Conservation (phyloP, 1,140 invertebrate genomes). For the Uloborus diversus region DNA sequence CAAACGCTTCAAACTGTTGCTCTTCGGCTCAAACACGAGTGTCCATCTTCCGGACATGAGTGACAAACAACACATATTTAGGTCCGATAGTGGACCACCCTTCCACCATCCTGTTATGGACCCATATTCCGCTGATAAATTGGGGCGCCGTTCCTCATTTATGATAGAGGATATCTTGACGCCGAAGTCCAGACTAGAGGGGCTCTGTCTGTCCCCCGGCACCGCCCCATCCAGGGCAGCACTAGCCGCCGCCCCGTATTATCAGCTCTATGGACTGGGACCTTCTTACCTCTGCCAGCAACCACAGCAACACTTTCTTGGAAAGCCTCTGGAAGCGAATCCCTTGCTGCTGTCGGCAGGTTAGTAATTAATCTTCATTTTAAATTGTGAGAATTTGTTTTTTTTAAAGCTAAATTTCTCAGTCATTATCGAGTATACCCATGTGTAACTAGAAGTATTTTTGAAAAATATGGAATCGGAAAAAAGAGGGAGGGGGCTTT, state of each 20-base stretch:
- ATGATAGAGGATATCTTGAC: conserved; percentile 57
- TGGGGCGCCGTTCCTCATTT: conserved; percentile 43
- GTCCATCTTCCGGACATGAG: background rate
- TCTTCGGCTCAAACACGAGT: too few relatives aligned
- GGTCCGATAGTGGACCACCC: background rate
- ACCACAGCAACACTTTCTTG: conserved; percentile 46
- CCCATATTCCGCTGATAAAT: conserved; percentile 36
- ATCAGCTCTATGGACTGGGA: conserved; percentile 51
- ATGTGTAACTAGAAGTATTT: too few relatives aligned
- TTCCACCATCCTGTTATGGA: conserved; percentile 22
- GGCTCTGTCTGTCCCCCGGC: conserved; percentile 29
- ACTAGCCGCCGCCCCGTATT: conserved; percentile 36
- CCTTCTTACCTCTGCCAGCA: conserved; percentile 46
- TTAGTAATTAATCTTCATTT: background rate
- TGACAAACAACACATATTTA: conserved; percentile 25
- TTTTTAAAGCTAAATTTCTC: too few relatives aligned
- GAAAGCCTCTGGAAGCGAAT: conserved; percentile 44
- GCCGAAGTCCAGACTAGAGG: conserved; percentile 36
- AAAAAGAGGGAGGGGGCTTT: too few relatives aligned
- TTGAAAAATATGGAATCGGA: too few relatives aligned
- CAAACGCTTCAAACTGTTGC: too few relatives aligned
- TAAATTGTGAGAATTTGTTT: too few relatives aligned
- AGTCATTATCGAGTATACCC: too few relatives aligned
- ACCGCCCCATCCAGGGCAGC: conserved; percentile 11
- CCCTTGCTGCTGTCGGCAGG: conserved; percentile 56